These are phyloP conservation scores for Oryzias curvinotus DNA, from an alignment of 2,113 vertebrate species.

Conservation along the genomic window DNA sequence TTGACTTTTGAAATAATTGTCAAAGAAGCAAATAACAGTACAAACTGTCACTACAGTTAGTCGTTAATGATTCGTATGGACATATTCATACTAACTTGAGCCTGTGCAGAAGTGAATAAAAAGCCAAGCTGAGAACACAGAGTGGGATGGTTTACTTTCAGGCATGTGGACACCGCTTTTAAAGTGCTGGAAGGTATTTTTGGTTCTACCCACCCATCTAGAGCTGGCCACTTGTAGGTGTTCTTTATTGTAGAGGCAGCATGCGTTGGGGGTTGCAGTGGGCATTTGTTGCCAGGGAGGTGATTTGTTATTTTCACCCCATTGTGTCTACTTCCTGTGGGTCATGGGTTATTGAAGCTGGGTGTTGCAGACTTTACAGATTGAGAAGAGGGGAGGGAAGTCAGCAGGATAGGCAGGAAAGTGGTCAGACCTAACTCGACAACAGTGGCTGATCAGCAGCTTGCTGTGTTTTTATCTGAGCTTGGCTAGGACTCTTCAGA, in stretches of 20 bases:
- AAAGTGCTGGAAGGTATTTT: conserved; percentile 51
- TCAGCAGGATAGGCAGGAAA: conserved; percentile 75
- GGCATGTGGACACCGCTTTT: conserved; percentile 34
- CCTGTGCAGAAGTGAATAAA: conserved; percentile 16
- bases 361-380: conserved; percentile 81
- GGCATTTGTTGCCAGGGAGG: conserved; percentile 71
- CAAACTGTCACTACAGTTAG: neutral
- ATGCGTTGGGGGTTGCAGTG: conserved; percentile 52
- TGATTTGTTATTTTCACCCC: conserved; percentile 91
- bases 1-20: conserved; percentile 11
- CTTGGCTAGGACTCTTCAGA: conserved; percentile 50
- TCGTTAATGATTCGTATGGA: neutral
- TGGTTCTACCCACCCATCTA: conserved; percentile 48
- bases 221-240: conserved; percentile 40
- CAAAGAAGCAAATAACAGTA: neutral
- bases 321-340: conserved; percentile 95
- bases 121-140: conserved; percentile 12
- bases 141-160: conserved; percentile 20
- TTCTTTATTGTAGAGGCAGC: conserved; percentile 26
- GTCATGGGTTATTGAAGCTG: conserved; percentile 90
- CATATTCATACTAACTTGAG: neutral
- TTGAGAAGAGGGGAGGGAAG: conserved; percentile 70
- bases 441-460: conserved; percentile 53
- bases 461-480: conserved; percentile 17
- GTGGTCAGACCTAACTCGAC: conserved; percentile 62